Percentiles rank a stretch among this genome's conserved stretches.
phyloP scores from a whole-genome alignment of 2,797 vertebrate species.

The Pelodytes ibericus region DNA sequence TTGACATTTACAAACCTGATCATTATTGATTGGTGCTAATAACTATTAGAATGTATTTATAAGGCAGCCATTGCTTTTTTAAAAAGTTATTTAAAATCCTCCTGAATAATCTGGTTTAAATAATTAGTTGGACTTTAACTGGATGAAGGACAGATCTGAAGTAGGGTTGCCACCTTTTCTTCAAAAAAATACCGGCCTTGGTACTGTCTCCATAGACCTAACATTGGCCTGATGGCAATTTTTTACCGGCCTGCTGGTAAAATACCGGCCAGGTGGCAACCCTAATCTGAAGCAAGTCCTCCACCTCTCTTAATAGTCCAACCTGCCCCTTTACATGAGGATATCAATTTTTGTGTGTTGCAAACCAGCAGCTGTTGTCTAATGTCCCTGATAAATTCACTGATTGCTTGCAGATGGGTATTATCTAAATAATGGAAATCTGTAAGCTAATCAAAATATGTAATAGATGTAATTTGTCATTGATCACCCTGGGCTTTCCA shows the following conservation, averaged over 20 bases:
- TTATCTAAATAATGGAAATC: conserved; percentile 16
- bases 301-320: not conserved
- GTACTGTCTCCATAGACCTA: no score
- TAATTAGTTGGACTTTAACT: not conserved
- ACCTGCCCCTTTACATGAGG: not conserved
- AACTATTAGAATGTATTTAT: no score
- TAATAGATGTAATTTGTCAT: conserved; percentile 11
- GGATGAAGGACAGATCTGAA: not conserved
- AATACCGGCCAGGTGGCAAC: no score
- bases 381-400: not conserved
- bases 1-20: no score
- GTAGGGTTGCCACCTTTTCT: no score
- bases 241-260: no score
- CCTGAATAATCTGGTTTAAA: not conserved
- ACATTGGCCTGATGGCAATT: no score
- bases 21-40: no score
- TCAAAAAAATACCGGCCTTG: no score
- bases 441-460: conserved; percentile 3
- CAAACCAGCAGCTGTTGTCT: conserved; percentile 5
- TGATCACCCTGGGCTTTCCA: conserved; percentile 1
- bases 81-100: not conserved
- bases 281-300: no score
- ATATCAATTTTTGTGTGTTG: not conserved
- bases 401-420: conserved; percentile 8
- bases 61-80: no score